phyloP scores from a whole-genome alignment of 30 jellyfish, hydroid and myxozoan species.

The Aurelia aurita complex sp. Pacific region DNA sequence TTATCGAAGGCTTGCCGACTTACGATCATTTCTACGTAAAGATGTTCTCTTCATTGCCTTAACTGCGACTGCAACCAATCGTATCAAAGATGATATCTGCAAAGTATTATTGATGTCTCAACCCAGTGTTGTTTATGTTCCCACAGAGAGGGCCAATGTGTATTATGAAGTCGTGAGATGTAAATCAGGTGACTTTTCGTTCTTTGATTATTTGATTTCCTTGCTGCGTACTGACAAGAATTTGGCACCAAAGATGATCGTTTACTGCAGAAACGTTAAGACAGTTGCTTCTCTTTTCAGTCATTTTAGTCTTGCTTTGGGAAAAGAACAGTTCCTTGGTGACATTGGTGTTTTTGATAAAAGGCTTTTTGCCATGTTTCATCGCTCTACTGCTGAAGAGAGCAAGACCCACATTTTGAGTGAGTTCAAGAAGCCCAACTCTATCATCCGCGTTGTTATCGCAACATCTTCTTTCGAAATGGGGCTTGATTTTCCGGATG shows the following conservation, averaged over 20 bases:
- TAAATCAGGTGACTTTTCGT: neutral
- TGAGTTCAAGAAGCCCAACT: no score
- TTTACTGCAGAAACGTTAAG: no score
- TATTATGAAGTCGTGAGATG: conserved; percentile 1
- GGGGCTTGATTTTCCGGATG: no score
- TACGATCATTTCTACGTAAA: neutral
- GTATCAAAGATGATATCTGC: conserved; percentile 1
- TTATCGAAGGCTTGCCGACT: neutral
- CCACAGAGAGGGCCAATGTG: neutral
- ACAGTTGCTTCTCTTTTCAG: no score
- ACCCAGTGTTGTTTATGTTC: conserved; percentile 5
- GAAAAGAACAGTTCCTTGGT: no score
- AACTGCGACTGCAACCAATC: conserved; percentile 15
- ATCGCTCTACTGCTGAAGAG: no score
- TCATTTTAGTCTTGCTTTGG: no score
- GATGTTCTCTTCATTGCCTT: conserved; percentile 4
- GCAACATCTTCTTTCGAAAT: no score
- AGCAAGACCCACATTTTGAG: no score
- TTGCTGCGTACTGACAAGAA: neutral
- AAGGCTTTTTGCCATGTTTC: no score
- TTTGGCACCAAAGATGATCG: neutral
- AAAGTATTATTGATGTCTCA: neutral
- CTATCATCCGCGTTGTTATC: no score
- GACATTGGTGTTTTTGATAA: no score
- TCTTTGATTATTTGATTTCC: neutral